These are phyloP conservation scores for Drosophila differens DNA, from an alignment of 2,888 invertebrate species.

Conservation along the genomic window DNA sequence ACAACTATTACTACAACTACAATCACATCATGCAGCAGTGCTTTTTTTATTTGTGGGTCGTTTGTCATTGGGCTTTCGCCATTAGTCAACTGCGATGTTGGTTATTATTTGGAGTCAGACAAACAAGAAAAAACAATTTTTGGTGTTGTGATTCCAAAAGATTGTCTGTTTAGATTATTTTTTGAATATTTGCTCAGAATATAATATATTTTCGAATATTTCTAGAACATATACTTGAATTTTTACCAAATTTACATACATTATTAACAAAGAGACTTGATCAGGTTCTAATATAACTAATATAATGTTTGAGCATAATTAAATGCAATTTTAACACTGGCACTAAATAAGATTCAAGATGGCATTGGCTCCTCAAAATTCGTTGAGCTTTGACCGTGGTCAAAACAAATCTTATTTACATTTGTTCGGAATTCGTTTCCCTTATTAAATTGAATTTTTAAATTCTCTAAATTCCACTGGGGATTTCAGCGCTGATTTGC, in stretches of 20 bases:
- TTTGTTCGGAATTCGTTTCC: too few relatives aligned
- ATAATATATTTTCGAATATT: neutral
- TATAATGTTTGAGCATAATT: too few relatives aligned
- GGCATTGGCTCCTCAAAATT: too few relatives aligned
- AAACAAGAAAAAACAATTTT: conserved; percentile 11
- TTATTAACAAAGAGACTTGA: too few relatives aligned
- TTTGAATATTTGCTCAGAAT: neutral
- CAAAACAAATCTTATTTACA: too few relatives aligned
- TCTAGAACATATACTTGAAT: too few relatives aligned
- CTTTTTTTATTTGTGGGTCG: conserved; percentile 8
- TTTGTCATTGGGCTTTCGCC: conserved; percentile 52
- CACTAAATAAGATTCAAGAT: too few relatives aligned
- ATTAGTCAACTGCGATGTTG: conserved; percentile 56
- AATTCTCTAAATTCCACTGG: neutral
- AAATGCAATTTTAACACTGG: too few relatives aligned
- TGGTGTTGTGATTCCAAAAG: neutral
- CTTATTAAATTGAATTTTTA: neutral
- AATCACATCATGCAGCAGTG: conserved; percentile 26
- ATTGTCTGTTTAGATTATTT: neutral
- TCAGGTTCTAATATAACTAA: too few relatives aligned
- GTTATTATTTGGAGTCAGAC: conserved; percentile 38
- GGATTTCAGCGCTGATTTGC: neutral
- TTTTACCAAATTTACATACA: too few relatives aligned
- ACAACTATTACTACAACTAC: conserved; percentile 38
- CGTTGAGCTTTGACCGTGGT: too few relatives aligned